Evolutionary conservation across 2,888 invertebrate species (phyloP), one percentile per base, ranked within the genome.

Genomic region (Andrena bicolor): DNA sequence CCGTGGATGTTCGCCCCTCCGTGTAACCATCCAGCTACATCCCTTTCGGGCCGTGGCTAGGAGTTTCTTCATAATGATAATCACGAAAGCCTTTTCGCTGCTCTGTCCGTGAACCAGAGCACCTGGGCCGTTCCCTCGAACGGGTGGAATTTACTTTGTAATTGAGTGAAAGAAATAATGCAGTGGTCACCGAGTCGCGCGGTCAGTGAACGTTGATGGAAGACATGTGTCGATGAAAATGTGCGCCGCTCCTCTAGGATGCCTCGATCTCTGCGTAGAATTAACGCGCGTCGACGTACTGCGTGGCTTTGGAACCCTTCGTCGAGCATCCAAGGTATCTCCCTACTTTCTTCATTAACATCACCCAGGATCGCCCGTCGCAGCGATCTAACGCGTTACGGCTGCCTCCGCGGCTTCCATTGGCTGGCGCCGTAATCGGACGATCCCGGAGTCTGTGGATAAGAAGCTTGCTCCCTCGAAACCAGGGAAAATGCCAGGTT

Each of bases 311-410:
- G 80, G 72, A 82, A 35, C 64, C 35, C 32, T 23, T 73, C 72
- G 53, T 70, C 72, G 48, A 72, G 20, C 28, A 60, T 73, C 32
- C 53, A 72, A 82, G 83, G 83, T 83, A 83, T 69, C 72, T 68
- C 64, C 49, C 60, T 61, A 61, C 13, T 69, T 81, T 81, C 73
- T 77, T 80, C 80, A 76, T 64, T 71, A 66, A 76, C 69, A 58
- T 56, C 61, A 13, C 32, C 41, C 64, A 35, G 32, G 63, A 41
- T 49, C 28, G 8, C 28, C 56, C 20, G 4, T 20, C 3, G 13
- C 35, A n/a, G 53, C 35, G 60, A 32, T 63, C 8, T 53, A 8
- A 23, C 10, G 60, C 26, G 16, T 32, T 32, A 53, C 2, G 26
- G 35, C 20, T 23, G n/a, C 13, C 13, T 4, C 6, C 23, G 26